Evolutionary conservation across 92 coral and sea anemone species (phyloP), one percentile per base, ranked within the genome.

Genomic region (Palythoa grandiflora): DNA sequence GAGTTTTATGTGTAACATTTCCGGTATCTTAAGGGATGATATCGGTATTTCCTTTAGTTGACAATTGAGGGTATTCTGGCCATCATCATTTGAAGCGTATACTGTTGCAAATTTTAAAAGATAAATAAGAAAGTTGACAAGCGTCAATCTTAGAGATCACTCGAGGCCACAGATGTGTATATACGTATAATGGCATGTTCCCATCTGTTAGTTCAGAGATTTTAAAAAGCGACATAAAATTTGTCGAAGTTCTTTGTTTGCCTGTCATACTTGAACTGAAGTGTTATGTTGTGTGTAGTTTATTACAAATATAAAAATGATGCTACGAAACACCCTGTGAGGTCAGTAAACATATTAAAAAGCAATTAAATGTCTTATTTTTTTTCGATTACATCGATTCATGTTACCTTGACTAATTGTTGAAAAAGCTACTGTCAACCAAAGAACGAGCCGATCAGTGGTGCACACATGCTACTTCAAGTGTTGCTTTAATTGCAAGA

Each of bases 91-190:
- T n/a, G n/a, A n/a, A n/a, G n/a, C n/a, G n/a, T n/a, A 36, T 71
- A 19, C 40, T 71, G 40, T 21, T 71, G 40, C 40, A 35, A 40
- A 14, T 40, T 21, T 37, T 59, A 59, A 59, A 59, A 59, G 66
- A 59, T 59, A 59, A 59, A 59, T 59, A 59, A 59, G 39, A 68
- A 71, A 37, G 75, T 13, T 71, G 48, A 35, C 75, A 71, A 35
- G 44, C 44, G 75, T 71, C 75, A 71, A 21, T 71, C 50, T 71
- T 71, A 71, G 39, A 71, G 75, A 38, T 71, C 48, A 71, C 75
- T 71, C 75, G 15, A 71, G 75, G 75, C 44, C 75, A 35, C 75
- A 71, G 13, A 38, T 71, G 39, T 71, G 75, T 35, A 71, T 71
- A 71, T 59, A 59, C 66, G 66, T 59, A 9, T 71, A 71, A 14